Percentiles rank a stretch among this genome's conserved stretches.
phyloP scores from a whole-genome alignment of 2,888 invertebrate species.

The Cantharis lateralis region DNA sequence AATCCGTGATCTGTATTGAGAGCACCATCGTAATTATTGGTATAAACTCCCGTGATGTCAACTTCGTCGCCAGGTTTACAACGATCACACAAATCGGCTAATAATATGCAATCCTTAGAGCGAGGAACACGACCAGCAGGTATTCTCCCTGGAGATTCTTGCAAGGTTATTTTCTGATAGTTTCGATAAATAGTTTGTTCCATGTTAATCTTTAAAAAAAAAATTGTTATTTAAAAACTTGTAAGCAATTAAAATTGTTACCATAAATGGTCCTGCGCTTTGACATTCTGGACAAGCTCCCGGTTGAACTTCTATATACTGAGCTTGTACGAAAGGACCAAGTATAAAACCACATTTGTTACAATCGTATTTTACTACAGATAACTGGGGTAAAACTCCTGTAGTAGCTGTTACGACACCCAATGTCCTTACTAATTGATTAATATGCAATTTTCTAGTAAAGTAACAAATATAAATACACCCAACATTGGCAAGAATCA shows the following conservation, averaged over 20 bases:
- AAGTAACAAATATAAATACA: background rate
- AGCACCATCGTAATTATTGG: constrained; percentile 97
- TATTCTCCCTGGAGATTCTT: constrained; percentile 97
- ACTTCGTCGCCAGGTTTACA: constrained; percentile 99
- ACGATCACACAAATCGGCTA: constrained; percentile 93
- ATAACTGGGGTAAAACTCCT: constrained; percentile 92
- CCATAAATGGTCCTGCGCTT: constrained; percentile 91
- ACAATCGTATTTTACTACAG: constrained; percentile 96
- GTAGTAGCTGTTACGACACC: constrained; percentile 98
- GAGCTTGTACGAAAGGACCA: constrained; percentile 95
- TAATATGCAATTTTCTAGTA: constrained; percentile 82
- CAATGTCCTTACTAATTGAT: constrained; percentile 89
- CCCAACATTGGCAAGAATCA: background rate
- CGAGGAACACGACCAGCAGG: constrained; percentile 97
- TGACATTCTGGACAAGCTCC: constrained; percentile 98
- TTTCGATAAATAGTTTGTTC: constrained; percentile 98
- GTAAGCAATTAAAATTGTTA: constrained; percentile 51
- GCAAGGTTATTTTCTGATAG: constrained; percentile 96
- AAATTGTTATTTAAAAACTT: background rate
- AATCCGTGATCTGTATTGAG: constrained; percentile 95
- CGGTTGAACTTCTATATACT: constrained; percentile 92
- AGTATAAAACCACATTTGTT: constrained; percentile 92
- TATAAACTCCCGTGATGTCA: constrained; percentile 93
- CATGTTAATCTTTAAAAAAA: constrained; percentile 86
- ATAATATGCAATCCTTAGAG: constrained; percentile 93